Evolutionary conservation across 1,140 invertebrate species (phyloP).

Genomic region (Brachionus rubens): DNA sequence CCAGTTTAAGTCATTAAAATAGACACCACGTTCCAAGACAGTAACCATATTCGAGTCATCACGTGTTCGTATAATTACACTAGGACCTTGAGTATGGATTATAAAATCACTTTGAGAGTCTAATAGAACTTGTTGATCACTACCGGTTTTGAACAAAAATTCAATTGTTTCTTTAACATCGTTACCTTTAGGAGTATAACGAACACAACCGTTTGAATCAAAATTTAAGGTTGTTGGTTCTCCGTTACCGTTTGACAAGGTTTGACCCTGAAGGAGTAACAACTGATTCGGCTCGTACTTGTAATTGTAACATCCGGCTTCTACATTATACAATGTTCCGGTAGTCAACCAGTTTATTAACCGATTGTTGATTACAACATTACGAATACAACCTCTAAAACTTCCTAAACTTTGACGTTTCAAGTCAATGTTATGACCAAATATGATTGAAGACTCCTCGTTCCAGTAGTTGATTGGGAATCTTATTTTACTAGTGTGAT

Average conservation of each 20-base stretch:
- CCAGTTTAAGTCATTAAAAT: conserved; percentile 34
- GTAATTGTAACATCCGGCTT: conserved; percentile 30
- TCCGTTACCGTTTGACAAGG: neutral
- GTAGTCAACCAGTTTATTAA: conserved; percentile 26
- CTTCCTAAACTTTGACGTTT: neutral
- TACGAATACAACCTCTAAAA: conserved; percentile 25
- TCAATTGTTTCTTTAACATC: neutral
- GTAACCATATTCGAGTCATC: conserved; percentile 24
- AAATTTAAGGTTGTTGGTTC: neutral
- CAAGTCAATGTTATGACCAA: conserved; percentile 2
- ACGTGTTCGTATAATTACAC: neutral
- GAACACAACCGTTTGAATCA: conserved; percentile 1
- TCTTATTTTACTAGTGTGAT: conserved; percentile 3
- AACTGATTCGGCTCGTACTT: neutral
- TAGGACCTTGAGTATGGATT: conserved; percentile 37
- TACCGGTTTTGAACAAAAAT: conserved; percentile 34
- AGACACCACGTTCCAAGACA: neutral
- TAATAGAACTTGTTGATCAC: conserved; percentile 6
- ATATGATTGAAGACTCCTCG: conserved; percentile 24
- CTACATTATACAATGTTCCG: conserved; percentile 19
- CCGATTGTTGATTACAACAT: conserved; percentile 43
- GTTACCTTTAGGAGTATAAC: neutral
- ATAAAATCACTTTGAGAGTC: conserved; percentile 26
- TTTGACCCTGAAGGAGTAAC: neutral
- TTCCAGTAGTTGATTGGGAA: conserved; percentile 28